Percentiles rank a stretch among this genome's conserved stretches.
Evolutionary conservation across 1,140 invertebrate genomes (phyloP).

Genomic region (Zaprionus kolodkinae): DNA sequence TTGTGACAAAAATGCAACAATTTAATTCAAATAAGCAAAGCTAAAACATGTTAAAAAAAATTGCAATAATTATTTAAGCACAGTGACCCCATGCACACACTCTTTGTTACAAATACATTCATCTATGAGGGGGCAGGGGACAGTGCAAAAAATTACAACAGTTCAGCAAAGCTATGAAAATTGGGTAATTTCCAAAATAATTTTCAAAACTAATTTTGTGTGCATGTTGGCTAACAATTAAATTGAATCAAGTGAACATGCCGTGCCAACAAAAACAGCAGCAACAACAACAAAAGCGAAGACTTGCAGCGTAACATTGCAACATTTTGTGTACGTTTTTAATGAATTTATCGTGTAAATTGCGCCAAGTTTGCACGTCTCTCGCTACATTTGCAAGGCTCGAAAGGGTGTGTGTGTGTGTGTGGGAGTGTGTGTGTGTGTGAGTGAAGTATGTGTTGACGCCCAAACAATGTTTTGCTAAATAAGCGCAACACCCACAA

Average conservation of each 20-base stretch:
- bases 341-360: conserved; percentile 82
- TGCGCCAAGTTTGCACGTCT: conserved; percentile 62
- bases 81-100: conserved; percentile 10
- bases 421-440: conserved; percentile 13
- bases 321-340: conserved; percentile 76
- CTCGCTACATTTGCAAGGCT: conserved; percentile 6
- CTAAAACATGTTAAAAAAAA: conserved; percentile 22
- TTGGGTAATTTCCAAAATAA: conserved; percentile 27
- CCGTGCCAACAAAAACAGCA: conserved; percentile 26
- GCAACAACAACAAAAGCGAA: conserved; percentile 14
- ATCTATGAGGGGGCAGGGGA: neutral
- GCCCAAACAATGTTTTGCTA: conserved; percentile 54
- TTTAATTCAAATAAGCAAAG: conserved; percentile 65
- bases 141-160: conserved; percentile 17
- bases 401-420: neutral
- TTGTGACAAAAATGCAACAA: conserved; percentile 24
- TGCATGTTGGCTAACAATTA: conserved; percentile 73
- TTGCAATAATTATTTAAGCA: conserved; percentile 57
- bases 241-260: conserved; percentile 73
- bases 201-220: conserved; percentile 22
- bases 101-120: conserved; percentile 1
- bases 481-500: conserved; percentile 43
- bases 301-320: conserved; percentile 56
- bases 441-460: conserved; percentile 27
- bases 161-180: neutral